Conservation (phyloP, 2,113 vertebrate genomes). For the Gallinago media region DNA sequence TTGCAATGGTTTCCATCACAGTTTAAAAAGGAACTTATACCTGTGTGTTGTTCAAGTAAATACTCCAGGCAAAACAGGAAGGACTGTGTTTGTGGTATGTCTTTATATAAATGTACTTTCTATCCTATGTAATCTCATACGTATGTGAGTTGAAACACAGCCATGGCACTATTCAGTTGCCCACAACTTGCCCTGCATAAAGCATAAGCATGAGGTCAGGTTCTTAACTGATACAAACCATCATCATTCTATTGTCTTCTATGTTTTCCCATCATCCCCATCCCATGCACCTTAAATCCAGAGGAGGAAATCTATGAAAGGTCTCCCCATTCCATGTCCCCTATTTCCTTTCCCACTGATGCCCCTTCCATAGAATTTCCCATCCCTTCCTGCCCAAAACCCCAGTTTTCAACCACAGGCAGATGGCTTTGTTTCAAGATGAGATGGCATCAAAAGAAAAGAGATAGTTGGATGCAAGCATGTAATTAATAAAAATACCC, state of each 20-base stretch:
- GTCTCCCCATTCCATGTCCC: not conserved
- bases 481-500: not conserved
- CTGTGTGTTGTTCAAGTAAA: not conserved
- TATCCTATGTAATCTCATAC: not conserved
- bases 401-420: not conserved
- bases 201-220: not conserved
- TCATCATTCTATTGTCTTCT: not conserved
- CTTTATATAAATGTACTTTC: not conserved
- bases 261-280: not conserved
- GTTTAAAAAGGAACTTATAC: not conserved
- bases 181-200: not conserved
- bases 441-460: conserved; percentile 17
- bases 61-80: not conserved
- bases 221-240: not conserved
- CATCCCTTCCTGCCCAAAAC: not conserved
- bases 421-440: conserved; percentile 30
- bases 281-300: not conserved
- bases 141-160: not conserved
- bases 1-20: not conserved
- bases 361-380: conserved; percentile 3
- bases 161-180: not conserved
- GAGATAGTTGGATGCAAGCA: not conserved
- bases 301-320: conserved; percentile 34
- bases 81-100: not conserved
- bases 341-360: not conserved